A percentile compares a stretch with the other conserved stretches of the same genome.
These are phyloP conservation scores for Leucoptera coffeella DNA, from an alignment of 2,888 invertebrate genomes.

Conservation along the genomic window DNA sequence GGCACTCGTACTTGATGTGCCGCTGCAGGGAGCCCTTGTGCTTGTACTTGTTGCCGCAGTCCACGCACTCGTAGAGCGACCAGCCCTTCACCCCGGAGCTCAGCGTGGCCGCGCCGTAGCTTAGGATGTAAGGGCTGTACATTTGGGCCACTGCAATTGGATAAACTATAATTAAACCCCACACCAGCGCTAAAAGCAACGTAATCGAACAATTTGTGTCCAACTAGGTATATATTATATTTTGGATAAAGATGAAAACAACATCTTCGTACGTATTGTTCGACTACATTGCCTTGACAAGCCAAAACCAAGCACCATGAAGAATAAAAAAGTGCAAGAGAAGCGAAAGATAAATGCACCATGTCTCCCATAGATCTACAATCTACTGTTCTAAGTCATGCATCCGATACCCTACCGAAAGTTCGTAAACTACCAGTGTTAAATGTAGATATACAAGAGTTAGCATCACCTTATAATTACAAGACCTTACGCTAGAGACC, in stretches of 20 bases:
- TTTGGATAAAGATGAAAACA: conserved; percentile 3
- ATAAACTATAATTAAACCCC: too few relatives aligned
- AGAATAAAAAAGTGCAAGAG: conserved; percentile 14
- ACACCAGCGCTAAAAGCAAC: conserved; percentile 6
- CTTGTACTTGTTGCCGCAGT: conserved; percentile 78
- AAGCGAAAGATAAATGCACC: conserved; percentile 47
- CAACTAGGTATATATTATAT: too few relatives aligned
- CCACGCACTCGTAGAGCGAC: conserved; percentile 57
- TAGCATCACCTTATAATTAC: too few relatives aligned
- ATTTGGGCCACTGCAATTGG: conserved; percentile 51
- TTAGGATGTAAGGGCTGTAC: conserved; percentile 51
- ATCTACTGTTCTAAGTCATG: too few relatives aligned
- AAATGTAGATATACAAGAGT: too few relatives aligned
- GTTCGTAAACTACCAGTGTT: too few relatives aligned
- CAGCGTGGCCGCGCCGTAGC: conserved; percentile 40
- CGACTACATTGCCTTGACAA: conserved; percentile 29
- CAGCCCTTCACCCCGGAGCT: conserved; percentile 32
- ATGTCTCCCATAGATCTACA: conserved; percentile 55
- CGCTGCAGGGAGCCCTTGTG: conserved; percentile 72
- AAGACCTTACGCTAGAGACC: too few relatives aligned
- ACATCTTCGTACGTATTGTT: conserved; percentile 23
- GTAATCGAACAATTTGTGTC: conserved; percentile 1
- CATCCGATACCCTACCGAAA: too few relatives aligned
- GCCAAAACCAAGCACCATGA: conserved; percentile 17
- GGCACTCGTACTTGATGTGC: conserved; percentile 71